Evolutionary conservation across 2,113 vertebrate species (phyloP).

Genomic region (Rhegmatorhina hoffmannsi): DNA sequence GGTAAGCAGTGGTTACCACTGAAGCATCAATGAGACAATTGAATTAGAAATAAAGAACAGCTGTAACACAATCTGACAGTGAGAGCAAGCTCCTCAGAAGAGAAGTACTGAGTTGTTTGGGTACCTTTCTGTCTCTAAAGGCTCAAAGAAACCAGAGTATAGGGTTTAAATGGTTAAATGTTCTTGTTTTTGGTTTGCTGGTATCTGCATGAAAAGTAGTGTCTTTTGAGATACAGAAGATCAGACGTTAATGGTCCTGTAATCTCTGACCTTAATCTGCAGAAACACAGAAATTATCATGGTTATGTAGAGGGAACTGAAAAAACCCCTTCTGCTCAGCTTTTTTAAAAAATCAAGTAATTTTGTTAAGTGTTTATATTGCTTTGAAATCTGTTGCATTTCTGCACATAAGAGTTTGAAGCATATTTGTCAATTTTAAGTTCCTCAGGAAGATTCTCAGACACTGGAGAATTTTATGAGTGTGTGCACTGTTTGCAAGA

Average conservation of each 20-base stretch:
- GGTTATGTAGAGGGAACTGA: neutral
- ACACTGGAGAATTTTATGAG: neutral
- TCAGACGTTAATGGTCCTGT: neutral
- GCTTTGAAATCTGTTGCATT: neutral
- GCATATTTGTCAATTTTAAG: neutral
- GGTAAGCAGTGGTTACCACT: neutral
- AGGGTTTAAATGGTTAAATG: neutral
- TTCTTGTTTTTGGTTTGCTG: neutral
- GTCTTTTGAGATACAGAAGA: neutral
- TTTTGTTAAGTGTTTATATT: neutral
- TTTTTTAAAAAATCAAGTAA: neutral
- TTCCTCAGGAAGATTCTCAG: neutral
- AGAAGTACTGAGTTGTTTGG: neutral
- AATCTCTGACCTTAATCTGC: neutral
- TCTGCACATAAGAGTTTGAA: neutral
- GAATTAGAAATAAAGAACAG: neutral
- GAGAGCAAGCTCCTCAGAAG: neutral
- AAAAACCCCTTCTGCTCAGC: fast-evolving
- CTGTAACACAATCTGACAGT: neutral
- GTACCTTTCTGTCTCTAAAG: neutral
- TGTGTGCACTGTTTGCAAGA: neutral
- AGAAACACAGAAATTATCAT: neutral
- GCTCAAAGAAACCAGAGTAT: neutral
- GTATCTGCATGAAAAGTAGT: neutral
- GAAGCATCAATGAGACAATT: neutral